Evolutionary conservation across 2,797 vertebrate species (phyloP), one percentile per base, ranked within the genome.

Genomic region (Poeciliopsis infans): DNA sequence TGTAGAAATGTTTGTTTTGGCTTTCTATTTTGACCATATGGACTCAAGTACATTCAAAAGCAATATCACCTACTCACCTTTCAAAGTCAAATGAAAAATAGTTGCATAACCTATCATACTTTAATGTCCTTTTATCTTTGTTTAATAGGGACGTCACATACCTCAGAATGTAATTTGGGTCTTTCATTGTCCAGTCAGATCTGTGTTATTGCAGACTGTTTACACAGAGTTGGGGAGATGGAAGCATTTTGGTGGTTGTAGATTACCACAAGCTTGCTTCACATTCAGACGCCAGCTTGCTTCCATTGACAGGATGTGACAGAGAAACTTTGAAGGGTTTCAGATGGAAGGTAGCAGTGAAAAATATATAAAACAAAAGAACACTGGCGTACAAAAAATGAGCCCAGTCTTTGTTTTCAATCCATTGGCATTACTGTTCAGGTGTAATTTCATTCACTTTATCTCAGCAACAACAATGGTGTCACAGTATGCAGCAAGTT

Each of bases 201-300:
- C 81, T 88, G 41, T 85, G 80, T 81, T 76, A 61, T 88, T 85
- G 88, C 76, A 86, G 89, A 76, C 81, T 85, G 80, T 87, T 91
- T 86, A 87, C 87, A 80, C 79, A 46, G 70, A 88, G 83, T 78
- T 88, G 79, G 82, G 89, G 83, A 91, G 88, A 92, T 91, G 91
- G 87, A 86, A 89, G 83, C 85, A 83, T 90, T 85, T 90, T 2
- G 92, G 93, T 92, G 92, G 89, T 90, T 89, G 92, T 89, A 93
- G 90, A 91, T 90, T 88, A 93, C 94, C 91, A 85, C 92, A 93
- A 85, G 84, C 86, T 89, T 91, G 92, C 88, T 85, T 92, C 81
- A 88, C 85, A 82, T 90, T 93, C 82, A 81, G 83, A 71, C 82
- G 84, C 83, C 89, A 72, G 76, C 86, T 91, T 81, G 73, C 78